phyloP scores from a whole-genome alignment of 2,113 vertebrate genomes.

The Apaloderma vittatum region DNA sequence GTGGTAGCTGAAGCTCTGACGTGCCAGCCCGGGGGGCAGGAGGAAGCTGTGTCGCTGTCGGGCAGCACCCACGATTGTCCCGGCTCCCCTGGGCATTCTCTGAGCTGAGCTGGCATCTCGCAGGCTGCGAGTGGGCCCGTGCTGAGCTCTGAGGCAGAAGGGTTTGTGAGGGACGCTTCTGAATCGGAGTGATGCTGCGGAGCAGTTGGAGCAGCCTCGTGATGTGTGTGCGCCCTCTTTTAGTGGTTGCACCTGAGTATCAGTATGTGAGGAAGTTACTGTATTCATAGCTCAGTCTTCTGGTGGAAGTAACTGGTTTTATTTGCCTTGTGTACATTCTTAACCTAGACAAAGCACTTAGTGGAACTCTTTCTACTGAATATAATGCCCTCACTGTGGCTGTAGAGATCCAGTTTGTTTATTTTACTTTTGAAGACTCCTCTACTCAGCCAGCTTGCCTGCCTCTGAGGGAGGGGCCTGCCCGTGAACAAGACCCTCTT shows the following conservation, averaged over 20 bases:
- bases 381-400: neutral
- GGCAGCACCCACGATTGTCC: rapidly evolving
- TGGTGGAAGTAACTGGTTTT: neutral
- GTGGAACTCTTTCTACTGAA: neutral
- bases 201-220: neutral
- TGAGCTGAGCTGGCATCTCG: neutral
- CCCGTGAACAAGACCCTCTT: neutral
- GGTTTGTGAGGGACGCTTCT: neutral
- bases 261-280: neutral
- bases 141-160: neutral
- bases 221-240: neutral
- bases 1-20: neutral
- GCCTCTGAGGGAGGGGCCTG: neutral
- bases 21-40: neutral
- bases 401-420: neutral
- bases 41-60: neutral
- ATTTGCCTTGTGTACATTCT: neutral
- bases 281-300: neutral
- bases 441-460: neutral
- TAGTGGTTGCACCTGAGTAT: too few relatives aligned
- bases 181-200: neutral
- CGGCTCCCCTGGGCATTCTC: neutral
- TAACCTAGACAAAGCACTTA: neutral
- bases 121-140: neutral
- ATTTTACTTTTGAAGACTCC: neutral